A percentile compares a stretch with the other conserved stretches of the same genome.
Evolutionary conservation across 2,888 invertebrate species (phyloP).

Genomic region (Drosophila lutescens): DNA sequence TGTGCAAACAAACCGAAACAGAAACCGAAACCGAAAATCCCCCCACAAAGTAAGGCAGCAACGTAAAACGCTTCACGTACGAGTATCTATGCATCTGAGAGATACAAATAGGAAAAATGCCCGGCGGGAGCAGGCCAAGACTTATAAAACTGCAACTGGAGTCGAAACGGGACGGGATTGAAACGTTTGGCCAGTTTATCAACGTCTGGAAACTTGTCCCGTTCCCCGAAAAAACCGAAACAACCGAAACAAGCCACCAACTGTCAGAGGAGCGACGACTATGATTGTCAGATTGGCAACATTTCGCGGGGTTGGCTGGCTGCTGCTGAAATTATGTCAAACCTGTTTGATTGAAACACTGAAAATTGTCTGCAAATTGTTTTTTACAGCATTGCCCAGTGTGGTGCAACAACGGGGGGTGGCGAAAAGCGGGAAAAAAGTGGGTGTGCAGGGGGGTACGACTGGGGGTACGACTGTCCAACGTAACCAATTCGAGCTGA

Average conservation of each 20-base stretch:
- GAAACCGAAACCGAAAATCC: conserved; percentile 36
- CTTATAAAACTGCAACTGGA: conserved; percentile 27
- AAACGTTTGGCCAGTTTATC: conserved; percentile 43
- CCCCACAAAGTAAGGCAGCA: conserved; percentile 57
- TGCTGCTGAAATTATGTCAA: conserved; percentile 65
- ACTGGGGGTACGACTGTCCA: not conserved
- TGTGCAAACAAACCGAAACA: conserved; percentile 66
- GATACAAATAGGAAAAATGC: conserved; percentile 59
- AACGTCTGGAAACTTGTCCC: conserved; percentile 32
- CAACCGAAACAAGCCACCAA: not conserved
- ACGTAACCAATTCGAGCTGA: conserved; percentile 43
- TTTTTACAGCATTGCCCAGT: conserved; percentile 54
- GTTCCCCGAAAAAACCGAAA: not conserved
- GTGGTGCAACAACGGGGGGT: conserved; percentile 57
- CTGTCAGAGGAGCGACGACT: conserved; percentile 4
- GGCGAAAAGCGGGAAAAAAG: not conserved
- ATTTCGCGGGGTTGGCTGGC: conserved; percentile 28
- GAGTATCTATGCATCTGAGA: conserved; percentile 48
- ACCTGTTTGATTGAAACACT: conserved; percentile 68
- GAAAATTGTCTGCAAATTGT: conserved; percentile 48
- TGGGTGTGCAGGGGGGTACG: not conserved
- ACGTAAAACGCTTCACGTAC: conserved; percentile 53
- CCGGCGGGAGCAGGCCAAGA: conserved; percentile 25
- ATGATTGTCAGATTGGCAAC: conserved; percentile 41
- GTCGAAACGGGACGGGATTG: conserved; percentile 17